Base-by-base conservation (phyloP, 2,113 vertebrate species). In the Dinomys branickii region DNA sequence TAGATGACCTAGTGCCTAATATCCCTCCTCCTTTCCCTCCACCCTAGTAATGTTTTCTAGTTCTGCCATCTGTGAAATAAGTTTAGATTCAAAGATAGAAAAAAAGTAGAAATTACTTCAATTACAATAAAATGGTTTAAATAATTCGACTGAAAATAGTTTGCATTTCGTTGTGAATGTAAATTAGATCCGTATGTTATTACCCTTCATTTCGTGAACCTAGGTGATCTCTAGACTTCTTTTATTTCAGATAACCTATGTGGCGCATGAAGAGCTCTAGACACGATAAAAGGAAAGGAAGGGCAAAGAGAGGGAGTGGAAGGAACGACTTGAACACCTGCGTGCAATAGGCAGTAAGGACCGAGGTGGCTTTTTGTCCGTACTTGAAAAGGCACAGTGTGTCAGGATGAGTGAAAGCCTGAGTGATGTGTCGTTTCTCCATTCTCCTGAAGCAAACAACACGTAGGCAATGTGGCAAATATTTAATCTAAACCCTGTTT, bases 401-500 rank as follows among this genome's bases (percentile, higher is more conserved):
- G 73, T 92, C 95, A 80, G 86, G 73, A 17, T 41, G 61, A 86
- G 73, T 44, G 47, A 88, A 95, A 88, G 82, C 41, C 54, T 20
- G 59, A 94, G 83, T 56, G 77, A 28, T 13, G 33, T 75, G 81
- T 80, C 81, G 81, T 83, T 67, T 84, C 93, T 91, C 61, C 82
- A 52, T 71, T 71, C 90, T 89, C 88, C 94, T 63, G 38, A 85
- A 96, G 91, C 95, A 96, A 94, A 77, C 92, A 97, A 83, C 50
- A 71, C 7, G 0, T 3, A 87, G 73, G 92, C 92, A 96, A 92
- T 59, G 90, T 92, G 94, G 90, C 95, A 97, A 95, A 90, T 88
- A 96, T 96, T 98, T 98, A 82, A 97, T 88, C 58, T 92, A 67
- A 98, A 94, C 77, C 33, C 84, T 87, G 67, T 94, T 98, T 98